Base-by-base conservation (phyloP, 1,140 invertebrate genomes). In the Drosophila navojoa region DNA sequence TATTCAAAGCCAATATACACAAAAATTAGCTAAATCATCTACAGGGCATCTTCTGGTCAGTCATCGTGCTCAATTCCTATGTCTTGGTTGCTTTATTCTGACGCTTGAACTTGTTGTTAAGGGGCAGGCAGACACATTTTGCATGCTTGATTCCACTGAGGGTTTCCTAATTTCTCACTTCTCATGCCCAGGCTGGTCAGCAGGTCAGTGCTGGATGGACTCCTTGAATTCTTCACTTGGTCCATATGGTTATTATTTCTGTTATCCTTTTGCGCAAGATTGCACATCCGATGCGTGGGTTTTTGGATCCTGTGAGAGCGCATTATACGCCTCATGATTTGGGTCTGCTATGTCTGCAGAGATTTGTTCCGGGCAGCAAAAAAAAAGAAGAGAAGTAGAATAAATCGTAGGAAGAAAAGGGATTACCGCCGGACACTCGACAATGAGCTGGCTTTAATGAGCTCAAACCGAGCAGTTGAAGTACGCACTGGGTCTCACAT, bases 241-340 rank as follows among this genome's bases (percentile, higher is more conserved):
- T 77, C 55, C 61, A 63, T 84, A 64, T 85, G 77, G 49, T 80
- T 80, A 79, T 79, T 72, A 68, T 73, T 87, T 38, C 35, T 55
- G 72, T 77, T 89, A 87, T 89, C 84, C 84, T 80, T 87, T 84
- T 87, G 84, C 84, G 84, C 84, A 87, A 87, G 72, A 84, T 89
- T 87, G 84, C 74, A 89, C 84, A 87, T 79, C 64, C 64, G 77
- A 71, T 74, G 76, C 72, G 75, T 85, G 67, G 81, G 73, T 61
- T 71, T 49, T 52, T 52, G 38, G 42, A 38, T 38, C 42, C 57
- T 29, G 50, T 29, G 27, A 52, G 50, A 55, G 53, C 57, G 57
- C 57, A 59, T 69, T 57, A 62, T 61, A 74, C 71, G 62, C 73
- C 55, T 61, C 66, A 74, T 82, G 70, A 79, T 79, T 87, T 71